These are phyloP conservation scores for Cottoperca gobio DNA, from an alignment of 2,797 vertebrate species.

Conservation along the genomic window DNA sequence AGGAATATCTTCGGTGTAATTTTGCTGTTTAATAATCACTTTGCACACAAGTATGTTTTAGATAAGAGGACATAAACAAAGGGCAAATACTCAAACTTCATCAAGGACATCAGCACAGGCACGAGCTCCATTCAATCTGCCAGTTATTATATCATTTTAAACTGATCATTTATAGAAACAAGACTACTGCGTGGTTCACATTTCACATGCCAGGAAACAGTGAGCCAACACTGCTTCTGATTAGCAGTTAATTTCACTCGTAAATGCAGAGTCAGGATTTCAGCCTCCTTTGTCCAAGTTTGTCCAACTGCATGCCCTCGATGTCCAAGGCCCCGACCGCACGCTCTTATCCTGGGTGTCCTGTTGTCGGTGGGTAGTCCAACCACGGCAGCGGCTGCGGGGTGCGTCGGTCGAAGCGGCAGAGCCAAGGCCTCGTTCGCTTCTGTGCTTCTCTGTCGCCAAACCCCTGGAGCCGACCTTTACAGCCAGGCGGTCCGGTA, in stretches of 20 bases:
- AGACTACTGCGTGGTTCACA: not conserved
- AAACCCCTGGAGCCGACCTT: constrained; percentile 61
- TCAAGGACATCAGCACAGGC: constrained; percentile 17
- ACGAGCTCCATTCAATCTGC: constrained; percentile 16
- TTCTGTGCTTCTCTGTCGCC: constrained; percentile 45
- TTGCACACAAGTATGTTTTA: constrained; percentile 29
- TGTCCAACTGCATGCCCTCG: constrained; percentile 28
- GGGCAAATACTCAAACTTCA: constrained; percentile 16
- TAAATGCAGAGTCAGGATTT: constrained; percentile 55
- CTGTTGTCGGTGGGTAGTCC: constrained; percentile 15
- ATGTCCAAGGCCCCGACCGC: constrained; percentile 59
- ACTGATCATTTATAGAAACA: constrained; percentile 35
- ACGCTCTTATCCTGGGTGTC: constrained; percentile 40
- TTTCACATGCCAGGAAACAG: constrained; percentile 19
- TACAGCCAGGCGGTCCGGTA: constrained; percentile 32
- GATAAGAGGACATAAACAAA: constrained; percentile 32
- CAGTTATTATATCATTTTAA: constrained; percentile 37
- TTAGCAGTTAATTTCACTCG: constrained; percentile 48
- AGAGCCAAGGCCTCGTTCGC: constrained; percentile 22
- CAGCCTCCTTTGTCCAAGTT: not conserved
- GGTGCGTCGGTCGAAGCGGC: constrained; percentile 1
- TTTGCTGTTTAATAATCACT: constrained; percentile 46
- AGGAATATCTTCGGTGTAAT: constrained; percentile 34
- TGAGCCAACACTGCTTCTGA: constrained; percentile 21
- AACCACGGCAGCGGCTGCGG: constrained; percentile 33